Percentiles rank a stretch among this genome's conserved stretches.
These are phyloP conservation scores for Mus spicilegus DNA, from an alignment of 2,113 vertebrate genomes.

Conservation along the genomic window DNA sequence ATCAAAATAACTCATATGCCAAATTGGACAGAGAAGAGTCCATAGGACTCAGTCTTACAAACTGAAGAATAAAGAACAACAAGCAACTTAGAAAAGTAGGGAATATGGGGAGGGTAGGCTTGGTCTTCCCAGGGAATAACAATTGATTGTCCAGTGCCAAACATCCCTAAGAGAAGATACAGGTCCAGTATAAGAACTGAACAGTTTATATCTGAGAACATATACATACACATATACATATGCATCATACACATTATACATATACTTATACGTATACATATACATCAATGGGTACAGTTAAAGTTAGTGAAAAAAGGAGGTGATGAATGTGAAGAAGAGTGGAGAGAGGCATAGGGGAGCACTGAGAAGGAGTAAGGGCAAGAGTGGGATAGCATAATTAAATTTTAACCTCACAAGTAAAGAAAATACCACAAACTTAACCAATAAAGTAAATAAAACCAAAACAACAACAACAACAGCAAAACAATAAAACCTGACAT, in stretches of 20 bases:
- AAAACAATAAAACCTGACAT: background rate
- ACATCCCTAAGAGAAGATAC: background rate
- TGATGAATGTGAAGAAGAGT: background rate
- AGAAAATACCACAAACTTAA: background rate
- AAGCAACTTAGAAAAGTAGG: background rate
- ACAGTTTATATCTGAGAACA: background rate
- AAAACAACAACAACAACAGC: background rate
- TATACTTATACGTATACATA: no score
- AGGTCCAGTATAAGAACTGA: no score
- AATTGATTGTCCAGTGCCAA: background rate
- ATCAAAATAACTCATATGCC: background rate
- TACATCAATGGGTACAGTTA: background rate
- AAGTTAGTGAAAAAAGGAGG: background rate
- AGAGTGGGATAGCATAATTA: background rate
- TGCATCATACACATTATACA: no score
- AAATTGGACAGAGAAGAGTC: background rate
- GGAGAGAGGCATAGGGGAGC: no score
- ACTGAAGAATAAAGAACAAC: background rate
- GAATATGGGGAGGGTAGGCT: no score
- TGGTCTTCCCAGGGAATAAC: background rate
- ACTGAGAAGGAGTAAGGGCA: background rate
- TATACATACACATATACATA: no score
- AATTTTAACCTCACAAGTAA: background rate
- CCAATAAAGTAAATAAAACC: background rate
- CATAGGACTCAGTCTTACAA: background rate